Conservation (phyloP, 2,797 vertebrate species). For the Megaceryle alcyon region DNA sequence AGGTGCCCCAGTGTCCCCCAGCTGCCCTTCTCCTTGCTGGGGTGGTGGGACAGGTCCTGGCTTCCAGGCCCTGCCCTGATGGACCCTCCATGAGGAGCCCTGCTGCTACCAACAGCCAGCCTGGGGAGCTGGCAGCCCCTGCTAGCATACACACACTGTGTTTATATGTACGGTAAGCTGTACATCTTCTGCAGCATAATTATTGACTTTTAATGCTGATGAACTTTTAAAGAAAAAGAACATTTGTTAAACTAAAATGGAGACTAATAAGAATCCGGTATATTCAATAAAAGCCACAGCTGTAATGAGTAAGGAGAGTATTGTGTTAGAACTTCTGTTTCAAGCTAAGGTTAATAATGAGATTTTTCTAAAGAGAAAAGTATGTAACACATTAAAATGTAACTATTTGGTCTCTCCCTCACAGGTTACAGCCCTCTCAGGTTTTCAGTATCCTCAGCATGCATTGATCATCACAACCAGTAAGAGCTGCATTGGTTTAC, state of each 20-base stretch:
- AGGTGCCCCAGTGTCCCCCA: neutral
- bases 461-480: neutral
- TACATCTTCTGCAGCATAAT: neutral
- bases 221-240: neutral
- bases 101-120: accelerated
- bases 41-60: accelerated
- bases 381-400: neutral
- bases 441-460: neutral
- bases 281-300: neutral
- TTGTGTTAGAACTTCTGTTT: neutral
- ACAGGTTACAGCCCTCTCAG: neutral
- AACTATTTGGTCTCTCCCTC: neutral
- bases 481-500: neutral
- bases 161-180: neutral
- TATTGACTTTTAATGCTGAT: neutral
- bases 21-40: neutral
- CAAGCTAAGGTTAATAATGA: neutral
- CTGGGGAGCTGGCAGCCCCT: neutral
- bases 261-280: neutral
- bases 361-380: neutral
- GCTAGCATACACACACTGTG: neutral
- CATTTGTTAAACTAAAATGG: neutral
- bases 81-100: neutral
- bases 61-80: neutral
- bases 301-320: neutral